Evolutionary conservation across 2,888 invertebrate genomes (phyloP).

Genomic region (Drosophila tripunctata): DNA sequence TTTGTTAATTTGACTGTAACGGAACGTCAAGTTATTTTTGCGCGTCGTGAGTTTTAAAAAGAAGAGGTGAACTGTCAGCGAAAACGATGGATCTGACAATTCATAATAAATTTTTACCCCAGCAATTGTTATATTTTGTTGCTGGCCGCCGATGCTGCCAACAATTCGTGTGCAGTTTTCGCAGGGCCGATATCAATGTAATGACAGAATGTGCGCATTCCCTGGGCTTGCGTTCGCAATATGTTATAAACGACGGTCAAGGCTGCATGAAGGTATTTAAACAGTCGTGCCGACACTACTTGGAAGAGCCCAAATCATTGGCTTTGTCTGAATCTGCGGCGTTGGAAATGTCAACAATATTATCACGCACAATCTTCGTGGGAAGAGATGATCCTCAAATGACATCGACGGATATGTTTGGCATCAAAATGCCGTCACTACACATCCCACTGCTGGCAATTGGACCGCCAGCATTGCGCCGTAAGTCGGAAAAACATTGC

Average conservation of each 20-base stretch:
- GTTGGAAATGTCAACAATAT: slow-evolving; percentile 23
- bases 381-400: slow-evolving; percentile 12
- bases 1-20: slow-evolving; percentile 15
- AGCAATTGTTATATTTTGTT: slow-evolving; percentile 63
- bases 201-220: slow-evolving; percentile 17
- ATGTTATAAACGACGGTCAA: slow-evolving; percentile 29
- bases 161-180: slow-evolving; percentile 55
- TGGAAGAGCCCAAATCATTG: slow-evolving; percentile 54
- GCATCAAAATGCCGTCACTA: slow-evolving; percentile 1
- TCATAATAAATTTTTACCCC: slow-evolving; percentile 46
- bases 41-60: background rate
- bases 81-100: slow-evolving; percentile 45
- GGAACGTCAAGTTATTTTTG: slow-evolving; percentile 24
- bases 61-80: too few relatives aligned
- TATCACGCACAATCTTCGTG: slow-evolving; percentile 10
- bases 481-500: slow-evolving; percentile 3
- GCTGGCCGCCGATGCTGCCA: slow-evolving; percentile 66
- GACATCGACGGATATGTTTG: background rate
- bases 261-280: slow-evolving; percentile 56
- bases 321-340: slow-evolving; percentile 15
- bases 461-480: background rate
- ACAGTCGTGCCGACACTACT: slow-evolving; percentile 48
- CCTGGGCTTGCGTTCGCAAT: slow-evolving; percentile 47
- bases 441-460: slow-evolving; percentile 8
- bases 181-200: slow-evolving; percentile 36